A percentile compares a stretch with the other conserved stretches of the same genome.
Conservation (phyloP, 2,113 vertebrate genomes). For the Nothocercus nigrocapillus region DNA sequence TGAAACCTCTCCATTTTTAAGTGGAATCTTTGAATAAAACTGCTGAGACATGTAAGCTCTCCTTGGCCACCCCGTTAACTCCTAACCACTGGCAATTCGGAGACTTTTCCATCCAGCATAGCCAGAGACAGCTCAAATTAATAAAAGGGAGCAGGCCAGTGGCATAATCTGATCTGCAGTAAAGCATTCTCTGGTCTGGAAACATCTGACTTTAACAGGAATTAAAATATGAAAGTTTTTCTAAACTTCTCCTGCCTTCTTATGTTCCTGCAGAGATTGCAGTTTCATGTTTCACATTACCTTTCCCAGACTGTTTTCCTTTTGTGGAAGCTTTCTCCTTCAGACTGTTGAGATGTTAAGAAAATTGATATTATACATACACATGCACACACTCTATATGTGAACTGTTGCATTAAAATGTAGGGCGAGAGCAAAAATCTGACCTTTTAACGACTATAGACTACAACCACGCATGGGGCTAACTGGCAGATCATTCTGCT, state of each 20-base stretch:
- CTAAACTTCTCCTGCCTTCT: slow-evolving; percentile 18
- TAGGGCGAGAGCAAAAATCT: background rate
- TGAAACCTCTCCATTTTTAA: slow-evolving; percentile 14
- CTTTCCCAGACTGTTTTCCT: background rate
- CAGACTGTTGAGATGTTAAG: background rate
- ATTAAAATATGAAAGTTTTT: slow-evolving; percentile 49
- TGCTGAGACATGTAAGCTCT: background rate
- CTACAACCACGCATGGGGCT: background rate
- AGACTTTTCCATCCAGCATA: slow-evolving; percentile 50
- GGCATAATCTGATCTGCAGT: slow-evolving; percentile 37
- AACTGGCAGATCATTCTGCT: background rate
- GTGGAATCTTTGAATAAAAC: slow-evolving; percentile 12
- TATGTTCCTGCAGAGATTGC: background rate
- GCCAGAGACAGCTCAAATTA: slow-evolving; percentile 52
- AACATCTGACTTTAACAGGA: slow-evolving; percentile 25
- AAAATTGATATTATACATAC: background rate
- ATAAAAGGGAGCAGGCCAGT: slow-evolving; percentile 44
- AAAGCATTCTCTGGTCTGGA: slow-evolving; percentile 25
- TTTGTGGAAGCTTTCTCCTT: background rate
- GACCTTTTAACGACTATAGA: background rate
- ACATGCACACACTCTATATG: background rate
- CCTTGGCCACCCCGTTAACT: background rate
- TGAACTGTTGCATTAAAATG: background rate
- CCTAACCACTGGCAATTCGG: background rate
- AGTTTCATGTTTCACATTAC: background rate